A percentile compares a stretch with the other conserved stretches of the same genome.
phyloP scores from a whole-genome alignment of 2,797 vertebrate genomes.

The Petrocephalus sullivani region DNA sequence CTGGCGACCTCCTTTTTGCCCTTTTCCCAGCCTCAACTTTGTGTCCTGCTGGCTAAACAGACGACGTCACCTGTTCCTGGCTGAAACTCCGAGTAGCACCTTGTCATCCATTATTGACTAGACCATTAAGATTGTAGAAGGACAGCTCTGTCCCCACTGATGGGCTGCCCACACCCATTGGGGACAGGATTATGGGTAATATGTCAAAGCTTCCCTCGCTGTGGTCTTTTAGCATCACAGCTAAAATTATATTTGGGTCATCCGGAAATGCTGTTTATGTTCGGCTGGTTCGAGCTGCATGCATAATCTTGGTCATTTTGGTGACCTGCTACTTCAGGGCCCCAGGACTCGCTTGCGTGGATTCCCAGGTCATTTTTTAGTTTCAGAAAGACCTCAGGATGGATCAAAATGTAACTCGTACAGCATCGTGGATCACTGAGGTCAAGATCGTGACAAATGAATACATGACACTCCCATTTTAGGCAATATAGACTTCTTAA shows the following conservation, averaged over 20 bases:
- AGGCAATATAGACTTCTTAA: neutral
- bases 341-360: neutral
- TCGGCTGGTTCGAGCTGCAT: neutral
- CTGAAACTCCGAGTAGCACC: neutral
- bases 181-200: neutral
- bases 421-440: neutral
- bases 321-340: neutral
- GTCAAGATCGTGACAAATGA: neutral
- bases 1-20: constrained; percentile 17
- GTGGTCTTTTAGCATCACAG: neutral
- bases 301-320: neutral
- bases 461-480: neutral
- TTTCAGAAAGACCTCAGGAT: neutral
- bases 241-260: constrained; percentile 1
- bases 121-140: neutral
- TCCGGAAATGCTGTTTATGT: neutral
- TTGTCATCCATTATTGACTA: constrained; percentile 17
- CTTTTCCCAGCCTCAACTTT: constrained; percentile 11
- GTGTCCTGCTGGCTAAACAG: constrained; percentile 12
- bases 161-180: too few species aligned
- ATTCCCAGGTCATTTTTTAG: neutral
- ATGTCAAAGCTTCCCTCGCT: neutral
- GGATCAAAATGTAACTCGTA: neutral
- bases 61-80: neutral
- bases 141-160: neutral